These are phyloP conservation scores for Hermetia illucens DNA, from an alignment of 1,140 invertebrate species.

Conservation along the genomic window DNA sequence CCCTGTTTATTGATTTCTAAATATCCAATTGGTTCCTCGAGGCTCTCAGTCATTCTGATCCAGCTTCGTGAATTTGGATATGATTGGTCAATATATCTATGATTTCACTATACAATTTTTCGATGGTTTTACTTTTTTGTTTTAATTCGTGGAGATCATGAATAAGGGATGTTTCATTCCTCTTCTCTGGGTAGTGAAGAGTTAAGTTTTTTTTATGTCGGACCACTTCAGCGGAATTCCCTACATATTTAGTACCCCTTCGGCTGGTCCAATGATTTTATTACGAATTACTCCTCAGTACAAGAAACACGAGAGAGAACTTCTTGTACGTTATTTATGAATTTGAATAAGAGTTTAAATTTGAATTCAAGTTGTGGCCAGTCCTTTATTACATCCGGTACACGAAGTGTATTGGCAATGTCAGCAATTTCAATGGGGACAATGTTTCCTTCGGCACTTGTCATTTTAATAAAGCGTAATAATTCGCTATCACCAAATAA, in stretches of 20 bases:
- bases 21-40: too few relatives aligned
- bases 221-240: conserved; percentile 3
- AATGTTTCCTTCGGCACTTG: too few relatives aligned
- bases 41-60: too few relatives aligned
- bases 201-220: conserved; percentile 5
- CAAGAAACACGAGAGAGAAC: neutral
- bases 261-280: conserved; percentile 4
- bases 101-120: conserved; percentile 6
- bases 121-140: conserved; percentile 2
- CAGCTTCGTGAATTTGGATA: conserved; percentile 4
- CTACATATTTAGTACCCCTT: conserved; percentile 6
- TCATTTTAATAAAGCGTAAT: too few relatives aligned
- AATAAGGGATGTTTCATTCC: conserved; percentile 5
- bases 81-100: conserved; percentile 6
- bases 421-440: too few relatives aligned
- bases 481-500: too few relatives aligned
- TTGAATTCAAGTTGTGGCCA: too few relatives aligned
- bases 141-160: conserved; percentile 3
- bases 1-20: too few relatives aligned
- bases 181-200: conserved; percentile 7
- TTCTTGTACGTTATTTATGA: too few relatives aligned
- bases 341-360: too few relatives aligned
- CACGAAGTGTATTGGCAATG: too few relatives aligned
- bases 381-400: too few relatives aligned
- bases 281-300: conserved; percentile 3